Evolutionary conservation across 2,113 vertebrate species (phyloP).

Genomic region (Oreochromis spilurus): DNA sequence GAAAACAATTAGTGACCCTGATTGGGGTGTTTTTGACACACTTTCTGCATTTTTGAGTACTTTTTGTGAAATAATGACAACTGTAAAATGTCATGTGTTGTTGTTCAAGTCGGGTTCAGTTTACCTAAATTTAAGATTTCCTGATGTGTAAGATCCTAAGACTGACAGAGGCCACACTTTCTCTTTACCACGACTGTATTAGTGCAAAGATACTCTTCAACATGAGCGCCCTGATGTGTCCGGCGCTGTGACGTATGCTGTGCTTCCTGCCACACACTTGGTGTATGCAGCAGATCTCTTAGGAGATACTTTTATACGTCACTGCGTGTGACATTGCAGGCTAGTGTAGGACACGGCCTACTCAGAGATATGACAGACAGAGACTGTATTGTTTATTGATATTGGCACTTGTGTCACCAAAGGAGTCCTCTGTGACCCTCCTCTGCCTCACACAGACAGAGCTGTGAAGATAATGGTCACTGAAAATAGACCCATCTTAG

Average conservation of each 20-base stretch:
- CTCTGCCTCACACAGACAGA: slow-evolving; percentile 40
- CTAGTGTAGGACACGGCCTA: not conserved
- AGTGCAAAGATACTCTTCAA: not conserved
- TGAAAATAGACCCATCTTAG: slow-evolving; percentile 52
- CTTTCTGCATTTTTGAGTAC: not conserved
- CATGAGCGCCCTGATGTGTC: not conserved
- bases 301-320: not conserved
- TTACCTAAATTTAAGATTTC: not conserved
- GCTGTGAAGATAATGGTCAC: slow-evolving; percentile 50
- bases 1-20: not conserved
- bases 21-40: not conserved
- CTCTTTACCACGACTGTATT: not conserved
- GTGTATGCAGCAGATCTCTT: not conserved
- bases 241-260: not conserved
- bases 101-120: not conserved
- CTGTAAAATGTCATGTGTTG: not conserved
- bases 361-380: slow-evolving; percentile 35
- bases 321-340: not conserved
- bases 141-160: not conserved
- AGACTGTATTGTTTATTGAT: slow-evolving; percentile 43
- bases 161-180: not conserved
- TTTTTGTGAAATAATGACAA: not conserved
- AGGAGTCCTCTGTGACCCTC: slow-evolving; percentile 34
- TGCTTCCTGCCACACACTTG: not conserved
- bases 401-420: slow-evolving; percentile 24